Conservation (phyloP, 2,113 vertebrate species). For the Nestor notabilis region DNA sequence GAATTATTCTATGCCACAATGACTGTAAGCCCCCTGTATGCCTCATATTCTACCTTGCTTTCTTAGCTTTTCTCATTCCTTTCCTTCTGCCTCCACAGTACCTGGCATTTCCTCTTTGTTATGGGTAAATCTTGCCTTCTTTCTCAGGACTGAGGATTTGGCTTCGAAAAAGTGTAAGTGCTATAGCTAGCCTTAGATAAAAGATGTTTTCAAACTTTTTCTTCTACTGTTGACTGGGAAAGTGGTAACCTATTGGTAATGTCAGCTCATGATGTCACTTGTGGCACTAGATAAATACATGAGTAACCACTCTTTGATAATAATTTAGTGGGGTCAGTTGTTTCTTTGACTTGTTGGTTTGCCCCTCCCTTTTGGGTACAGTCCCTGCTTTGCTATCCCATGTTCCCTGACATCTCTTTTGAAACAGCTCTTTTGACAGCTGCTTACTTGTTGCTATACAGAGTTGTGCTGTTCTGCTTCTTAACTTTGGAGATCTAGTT, state of each 20-base stretch:
- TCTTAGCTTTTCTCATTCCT: neutral
- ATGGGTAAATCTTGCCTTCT: neutral
- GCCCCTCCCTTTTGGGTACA: neutral
- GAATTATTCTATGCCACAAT: neutral
- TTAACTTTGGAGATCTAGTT: neutral
- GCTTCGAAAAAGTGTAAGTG: neutral
- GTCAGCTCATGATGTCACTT: conserved; percentile 44
- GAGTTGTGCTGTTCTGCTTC: neutral
- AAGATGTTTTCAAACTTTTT: neutral
- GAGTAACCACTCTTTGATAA: conserved; percentile 24
- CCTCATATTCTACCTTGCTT: neutral
- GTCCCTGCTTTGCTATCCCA: neutral
- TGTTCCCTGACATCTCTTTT: neutral
- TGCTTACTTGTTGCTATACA: neutral
- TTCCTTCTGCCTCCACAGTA: neutral
- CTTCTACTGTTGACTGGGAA: conserved; percentile 21
- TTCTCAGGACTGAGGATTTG: neutral
- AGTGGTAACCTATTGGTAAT: conserved; percentile 54
- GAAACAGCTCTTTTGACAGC: conserved; percentile 1
- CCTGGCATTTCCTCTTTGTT: neutral
- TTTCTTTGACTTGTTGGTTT: conserved; percentile 26
- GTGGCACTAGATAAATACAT: conserved; percentile 26
- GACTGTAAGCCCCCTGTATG: neutral
- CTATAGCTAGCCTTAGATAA: neutral
- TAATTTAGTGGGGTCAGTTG: neutral